Evolutionary conservation across 1,140 invertebrate genomes (phyloP), one percentile per base, ranked within the genome.

Genomic region (Leptinotarsa lineolata): DNA sequence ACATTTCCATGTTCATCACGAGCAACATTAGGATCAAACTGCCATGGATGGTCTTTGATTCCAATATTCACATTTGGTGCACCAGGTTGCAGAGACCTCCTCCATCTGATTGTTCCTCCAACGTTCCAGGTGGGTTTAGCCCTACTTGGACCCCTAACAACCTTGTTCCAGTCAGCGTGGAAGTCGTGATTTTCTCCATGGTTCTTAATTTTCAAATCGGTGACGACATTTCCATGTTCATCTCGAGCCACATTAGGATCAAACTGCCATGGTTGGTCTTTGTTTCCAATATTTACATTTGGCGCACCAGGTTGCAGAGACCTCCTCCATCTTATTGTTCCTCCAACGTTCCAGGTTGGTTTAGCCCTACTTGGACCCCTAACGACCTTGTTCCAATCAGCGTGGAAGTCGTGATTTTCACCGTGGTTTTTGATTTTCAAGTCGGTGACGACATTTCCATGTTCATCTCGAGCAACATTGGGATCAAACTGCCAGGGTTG

Each of bases 131-230:
- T 67, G n/a, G 65, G 30, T 8, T 46, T 67, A 1, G 21, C 65
- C 39, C 15, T 39, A 39, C 44, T 44, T 44, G 65, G 65, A 8
- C 65, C 65, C 24, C 20, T 22, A 22, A 22, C 22, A 3, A 22
- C 68, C 44, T 78, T 74, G 15, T 73, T 70, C 67, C 69, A 78
- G 20, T 71, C 73, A 21, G 75, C 77, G n/a, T 76, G 63, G 30
- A 78, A 44, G 48, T 78, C 77, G 46, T 78, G 77, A 30, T 78
- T 72, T 6, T 69, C 13, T 70, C 77, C 77, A 48, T 76, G 72
- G 12, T 74, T 76, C 54, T 78, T 30, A 0, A 78, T 59, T 16
- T 61, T 39, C 21, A 78, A 20, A 1, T 63, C 15, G 2, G 72
- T 69, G 12, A 30, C 74, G 1, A 72, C 73, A 44, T 78, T 78